Percentiles rank a stretch among this genome's conserved stretches.
Conservation (phyloP, 2,888 invertebrate species). For the Ptychoptera albimana region DNA sequence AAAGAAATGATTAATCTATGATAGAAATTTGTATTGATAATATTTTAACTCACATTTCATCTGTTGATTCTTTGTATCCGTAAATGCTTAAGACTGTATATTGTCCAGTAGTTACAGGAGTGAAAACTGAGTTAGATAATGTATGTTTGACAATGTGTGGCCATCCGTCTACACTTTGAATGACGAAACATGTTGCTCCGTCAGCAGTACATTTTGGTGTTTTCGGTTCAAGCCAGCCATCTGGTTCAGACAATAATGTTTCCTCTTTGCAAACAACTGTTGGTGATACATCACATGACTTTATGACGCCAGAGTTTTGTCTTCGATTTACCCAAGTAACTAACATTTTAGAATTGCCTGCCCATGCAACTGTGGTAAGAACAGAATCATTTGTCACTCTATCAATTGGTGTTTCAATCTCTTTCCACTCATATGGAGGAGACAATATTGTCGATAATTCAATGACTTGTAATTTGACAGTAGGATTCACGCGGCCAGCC, state of each 20-base stretch:
- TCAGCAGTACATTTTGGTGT: constrained; percentile 29
- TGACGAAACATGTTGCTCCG: constrained; percentile 20
- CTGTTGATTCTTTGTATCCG: constrained; percentile 42
- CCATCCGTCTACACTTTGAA: constrained; percentile 33
- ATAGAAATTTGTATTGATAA: not conserved
- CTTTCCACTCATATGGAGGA: constrained; percentile 23
- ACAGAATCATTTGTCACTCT: constrained; percentile 45
- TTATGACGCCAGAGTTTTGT: constrained; percentile 43
- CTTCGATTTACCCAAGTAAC: constrained; percentile 74
- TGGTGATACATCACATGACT: constrained; percentile 15
- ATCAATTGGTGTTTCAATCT: constrained; percentile 36
- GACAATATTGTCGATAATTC: constrained; percentile 30
- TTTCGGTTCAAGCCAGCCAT: constrained; percentile 54
- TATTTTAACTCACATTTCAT: constrained; percentile 34
- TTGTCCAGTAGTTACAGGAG: constrained; percentile 38
- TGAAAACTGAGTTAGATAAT: constrained; percentile 15
- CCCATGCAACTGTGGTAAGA: constrained; percentile 58
- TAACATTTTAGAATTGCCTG: constrained; percentile 43
- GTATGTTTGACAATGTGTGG: constrained; percentile 21
- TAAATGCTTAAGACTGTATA: constrained; percentile 41
- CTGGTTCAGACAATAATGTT: constrained; percentile 27
- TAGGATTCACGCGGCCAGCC: constrained; percentile 59
- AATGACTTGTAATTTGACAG: constrained; percentile 47
- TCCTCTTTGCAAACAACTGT: constrained; percentile 18
- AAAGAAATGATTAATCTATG: not conserved